Evolutionary conservation across 2,888 invertebrate species (phyloP).

Genomic region (Rhodophaea formosa): DNA sequence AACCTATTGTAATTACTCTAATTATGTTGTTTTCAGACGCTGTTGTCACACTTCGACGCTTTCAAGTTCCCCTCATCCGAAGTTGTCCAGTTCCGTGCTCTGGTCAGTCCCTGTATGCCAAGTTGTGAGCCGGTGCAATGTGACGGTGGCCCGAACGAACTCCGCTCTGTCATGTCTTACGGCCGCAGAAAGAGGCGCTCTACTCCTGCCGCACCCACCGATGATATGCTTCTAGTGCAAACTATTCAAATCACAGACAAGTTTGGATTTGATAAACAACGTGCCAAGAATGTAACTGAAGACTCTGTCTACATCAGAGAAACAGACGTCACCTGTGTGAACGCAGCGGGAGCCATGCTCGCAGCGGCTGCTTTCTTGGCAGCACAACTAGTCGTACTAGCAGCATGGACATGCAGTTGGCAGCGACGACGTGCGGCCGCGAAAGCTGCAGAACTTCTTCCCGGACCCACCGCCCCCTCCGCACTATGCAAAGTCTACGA

Average conservation of each 20-base stretch:
- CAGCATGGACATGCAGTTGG: conserved; percentile 94
- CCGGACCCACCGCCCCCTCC: conserved; percentile 80
- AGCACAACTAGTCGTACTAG: conserved; percentile 92
- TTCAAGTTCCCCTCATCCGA: conserved; percentile 98
- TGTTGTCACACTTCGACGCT: conserved; percentile 95
- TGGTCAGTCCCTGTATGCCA: conserved; percentile 97
- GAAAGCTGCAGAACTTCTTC: conserved; percentile 85
- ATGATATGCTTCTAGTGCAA: conserved; percentile 93
- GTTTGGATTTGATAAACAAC: conserved; percentile 90
- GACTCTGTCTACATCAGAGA: conserved; percentile 87
- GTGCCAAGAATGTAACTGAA: conserved; percentile 83
- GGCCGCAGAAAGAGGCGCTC: conserved; percentile 90
- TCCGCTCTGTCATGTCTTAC: conserved; percentile 90
- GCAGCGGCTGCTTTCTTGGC: conserved; percentile 92
- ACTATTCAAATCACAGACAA: conserved; percentile 96
- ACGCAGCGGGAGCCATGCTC: conserved; percentile 90
- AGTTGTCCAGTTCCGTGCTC: conserved; percentile 96
- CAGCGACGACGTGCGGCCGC: conserved; percentile 87
- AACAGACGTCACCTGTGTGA: conserved; percentile 84
- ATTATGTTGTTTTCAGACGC: conserved; percentile 79
- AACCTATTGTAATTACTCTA: neutral
- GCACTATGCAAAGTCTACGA: conserved; percentile 93
- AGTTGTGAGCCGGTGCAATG: conserved; percentile 95
- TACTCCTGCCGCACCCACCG: conserved; percentile 80
- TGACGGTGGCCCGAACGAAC: conserved; percentile 91